Base-by-base conservation (phyloP, 2,113 vertebrate genomes). In the Glaucomys volans region DNA sequence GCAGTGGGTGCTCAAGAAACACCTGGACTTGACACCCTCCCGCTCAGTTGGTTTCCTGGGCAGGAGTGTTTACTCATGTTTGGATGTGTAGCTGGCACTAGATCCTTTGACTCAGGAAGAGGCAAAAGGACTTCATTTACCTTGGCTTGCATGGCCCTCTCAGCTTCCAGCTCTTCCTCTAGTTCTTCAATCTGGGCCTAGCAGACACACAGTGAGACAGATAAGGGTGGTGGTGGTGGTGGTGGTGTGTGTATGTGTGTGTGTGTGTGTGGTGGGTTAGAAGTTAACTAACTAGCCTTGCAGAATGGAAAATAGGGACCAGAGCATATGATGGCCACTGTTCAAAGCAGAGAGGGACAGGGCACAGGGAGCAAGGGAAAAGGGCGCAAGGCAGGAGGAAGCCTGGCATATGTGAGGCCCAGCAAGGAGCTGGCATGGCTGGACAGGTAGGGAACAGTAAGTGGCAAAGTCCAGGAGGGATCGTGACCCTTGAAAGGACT, bases 91-190 rank as follows among this genome's bases (percentile, higher is more conserved):
- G 20, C 30, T 4, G 91, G 50, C 30, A 59, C 4, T 20, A 32
- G 47, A 37, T 69, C 62, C 72, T 90, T 84, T 75, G 66, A 47
- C 67, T 90, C 14, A 26, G 40, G 40, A 82, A 93, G 67, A 11
- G 5, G 26, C 42, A 17, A 71, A 35, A 5, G 18, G 22, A 7
- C 59, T 28, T 74, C 22, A 0, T 57, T 94, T 97, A 98, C 98
- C 98, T 99, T 98, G 47, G 98, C 98, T 98, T 98, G 98, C 85
- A 98, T 85, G 28, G 98, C 97, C 44, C 97, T 77, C 59, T 99
- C 98, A 52, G 97, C 97, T 96, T 99, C 98, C 82, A 99, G 95
- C 42, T 99, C 98, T 94, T 98, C 98, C 87, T 98, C 98, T 74
- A 99, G 57, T 92, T 99, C 98, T 95, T 99, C 98, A 18, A 93